Evolutionary conservation across 2,113 vertebrate genomes (phyloP), one percentile per base, ranked within the genome.

Genomic region (Microcebus lehilahytsara): DNA sequence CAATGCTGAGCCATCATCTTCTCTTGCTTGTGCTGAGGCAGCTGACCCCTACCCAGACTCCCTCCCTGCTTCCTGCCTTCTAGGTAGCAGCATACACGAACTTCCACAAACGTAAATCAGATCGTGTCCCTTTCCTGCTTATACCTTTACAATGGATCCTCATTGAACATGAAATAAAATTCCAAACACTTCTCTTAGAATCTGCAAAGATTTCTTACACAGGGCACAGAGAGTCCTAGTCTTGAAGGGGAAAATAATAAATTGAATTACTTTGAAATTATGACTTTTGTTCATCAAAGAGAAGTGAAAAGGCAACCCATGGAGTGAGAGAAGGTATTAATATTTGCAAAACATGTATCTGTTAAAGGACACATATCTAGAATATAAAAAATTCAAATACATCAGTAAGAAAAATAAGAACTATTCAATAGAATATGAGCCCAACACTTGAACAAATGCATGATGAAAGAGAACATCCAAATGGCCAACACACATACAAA

Each of bases 241-340:
- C 56, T 3, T 25, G n/a, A 62, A 84, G 58, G 40, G 53, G 16
- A 83, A 78, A 27, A 62, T 49, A 30, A 83, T 56, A 32, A 14
- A 92, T 0, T 49, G 66, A 58, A 83, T 80, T 19, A 53, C 12
- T 69, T 46, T 58, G 60, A 85, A 74, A 40, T 83, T 72, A 53
- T 92, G 84, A 69, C 27, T 67, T 60, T 32, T 67, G 11, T 42
- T 95, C 60, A 53, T 67, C 74, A 85, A 71, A 80, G 30, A 74
- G 69, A 97, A 91, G n/a, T 91, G 30, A 96, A 85, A 94, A 78
- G 64, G 37, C 25, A 93, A 78, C 30, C 13, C 49, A 13, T 16
- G 23, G 46, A 92, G 56, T 64, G 12, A 91, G 60, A 40, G 37
- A 42, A 62, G 1, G 17, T 85, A 58, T 56, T 19, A 56, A 56